These are phyloP conservation scores for Enhydra lutris DNA, from an alignment of 2,113 vertebrate species.

Conservation along the genomic window DNA sequence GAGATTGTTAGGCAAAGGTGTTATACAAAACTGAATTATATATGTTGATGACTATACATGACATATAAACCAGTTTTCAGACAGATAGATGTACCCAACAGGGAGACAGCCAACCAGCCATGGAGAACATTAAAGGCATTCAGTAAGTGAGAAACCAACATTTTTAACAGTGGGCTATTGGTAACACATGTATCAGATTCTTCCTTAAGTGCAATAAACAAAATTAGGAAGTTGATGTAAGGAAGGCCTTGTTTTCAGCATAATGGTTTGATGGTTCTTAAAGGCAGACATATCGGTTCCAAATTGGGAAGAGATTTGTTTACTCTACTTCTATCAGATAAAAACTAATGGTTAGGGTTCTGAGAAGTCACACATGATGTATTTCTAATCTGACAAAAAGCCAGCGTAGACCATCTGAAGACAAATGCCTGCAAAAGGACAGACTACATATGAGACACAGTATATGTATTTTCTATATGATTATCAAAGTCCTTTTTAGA, in stretches of 20 bases:
- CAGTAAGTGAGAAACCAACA: not conserved
- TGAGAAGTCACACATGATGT: not conserved
- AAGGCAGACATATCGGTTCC: not conserved
- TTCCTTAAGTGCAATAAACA: not conserved
- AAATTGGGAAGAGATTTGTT: not conserved
- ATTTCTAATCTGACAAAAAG: not conserved
- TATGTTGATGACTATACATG: not conserved
- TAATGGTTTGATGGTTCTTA: not conserved
- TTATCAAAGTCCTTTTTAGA: not conserved
- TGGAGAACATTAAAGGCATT: not conserved
- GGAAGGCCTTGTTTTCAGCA: not conserved
- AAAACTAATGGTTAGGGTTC: not conserved
- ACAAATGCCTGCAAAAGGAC: not conserved
- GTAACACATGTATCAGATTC: not conserved
- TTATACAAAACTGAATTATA: not conserved
- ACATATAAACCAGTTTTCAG: not conserved
- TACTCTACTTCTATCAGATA: not conserved
- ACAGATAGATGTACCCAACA: not conserved
- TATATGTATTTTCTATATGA: not conserved
- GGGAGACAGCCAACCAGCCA: not conserved
- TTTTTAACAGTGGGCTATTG: not conserved
- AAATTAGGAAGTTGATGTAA: not conserved
- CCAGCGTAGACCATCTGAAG: not conserved
- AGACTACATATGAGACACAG: not conserved
- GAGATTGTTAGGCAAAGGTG: not conserved